Conservation (phyloP, 2,888 invertebrate genomes). For the Drosophila mimetica region DNA sequence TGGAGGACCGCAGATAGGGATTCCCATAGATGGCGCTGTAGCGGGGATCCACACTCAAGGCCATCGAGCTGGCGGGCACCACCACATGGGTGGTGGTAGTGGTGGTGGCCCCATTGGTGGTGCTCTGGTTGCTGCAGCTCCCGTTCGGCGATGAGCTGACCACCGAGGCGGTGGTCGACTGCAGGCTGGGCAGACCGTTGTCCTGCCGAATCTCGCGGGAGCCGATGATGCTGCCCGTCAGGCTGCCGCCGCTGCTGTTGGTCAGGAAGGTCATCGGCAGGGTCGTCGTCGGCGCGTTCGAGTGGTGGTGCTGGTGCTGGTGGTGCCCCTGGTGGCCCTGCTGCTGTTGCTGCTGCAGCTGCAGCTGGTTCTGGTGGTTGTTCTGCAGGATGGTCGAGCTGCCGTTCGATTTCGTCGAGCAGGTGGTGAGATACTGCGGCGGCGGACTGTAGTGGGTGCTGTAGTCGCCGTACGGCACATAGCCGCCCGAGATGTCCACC, state of each 20-base stretch:
- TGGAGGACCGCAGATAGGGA: slow-evolving; percentile 91
- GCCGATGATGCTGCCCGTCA: slow-evolving; percentile 83
- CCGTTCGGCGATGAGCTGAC: slow-evolving; percentile 84
- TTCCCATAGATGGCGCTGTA: slow-evolving; percentile 96
- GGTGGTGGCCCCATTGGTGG: slow-evolving; percentile 67
- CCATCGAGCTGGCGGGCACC: slow-evolving; percentile 74
- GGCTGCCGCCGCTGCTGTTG: slow-evolving; percentile 79
- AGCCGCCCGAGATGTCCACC: slow-evolving; percentile 91
- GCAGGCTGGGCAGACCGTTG: slow-evolving; percentile 83
- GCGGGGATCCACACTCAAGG: slow-evolving; percentile 89
- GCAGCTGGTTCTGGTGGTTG: slow-evolving; percentile 82
- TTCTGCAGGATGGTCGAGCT: slow-evolving; percentile 82
- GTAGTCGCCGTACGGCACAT: slow-evolving; percentile 92
- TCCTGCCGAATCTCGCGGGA: slow-evolving; percentile 84
- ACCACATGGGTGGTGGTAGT: slow-evolving; percentile 83
- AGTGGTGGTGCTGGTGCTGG: slow-evolving; percentile 64
- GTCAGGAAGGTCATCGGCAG: slow-evolving; percentile 84
- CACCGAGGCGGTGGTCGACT: slow-evolving; percentile 83
- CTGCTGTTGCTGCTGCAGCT: slow-evolving; percentile 79
- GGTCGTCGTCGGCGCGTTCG: slow-evolving; percentile 53
- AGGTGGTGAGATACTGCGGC: slow-evolving; percentile 84
- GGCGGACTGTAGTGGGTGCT: slow-evolving; percentile 95
- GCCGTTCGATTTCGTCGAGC: slow-evolving; percentile 83
- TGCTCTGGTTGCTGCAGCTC: slow-evolving; percentile 83
- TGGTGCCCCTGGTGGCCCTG: slow-evolving; percentile 69